Evolutionary conservation across 2,113 vertebrate species (phyloP).

Genomic region (Haemorhous mexicanus): DNA sequence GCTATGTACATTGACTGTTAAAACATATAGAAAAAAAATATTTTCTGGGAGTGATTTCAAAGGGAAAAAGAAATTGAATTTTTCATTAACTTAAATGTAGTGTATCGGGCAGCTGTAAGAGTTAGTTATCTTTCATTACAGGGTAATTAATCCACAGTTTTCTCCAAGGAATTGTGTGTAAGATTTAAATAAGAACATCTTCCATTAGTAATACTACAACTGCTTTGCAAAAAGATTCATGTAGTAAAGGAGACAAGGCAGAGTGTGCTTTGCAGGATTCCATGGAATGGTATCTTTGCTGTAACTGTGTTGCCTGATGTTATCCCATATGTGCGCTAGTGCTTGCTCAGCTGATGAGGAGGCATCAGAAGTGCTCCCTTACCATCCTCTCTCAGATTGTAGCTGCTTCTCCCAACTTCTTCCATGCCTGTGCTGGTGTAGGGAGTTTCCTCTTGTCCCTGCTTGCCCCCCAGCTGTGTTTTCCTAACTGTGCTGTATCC

Average conservation of each 20-base stretch:
- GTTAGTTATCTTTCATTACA: neutral
- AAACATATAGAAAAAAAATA: neutral
- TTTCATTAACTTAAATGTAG: neutral
- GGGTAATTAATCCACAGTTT: neutral
- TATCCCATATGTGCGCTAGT: fast-evolving
- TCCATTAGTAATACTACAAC: neutral
- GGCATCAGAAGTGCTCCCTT: neutral
- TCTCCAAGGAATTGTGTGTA: neutral
- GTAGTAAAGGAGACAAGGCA: neutral
- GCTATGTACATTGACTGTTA: neutral
- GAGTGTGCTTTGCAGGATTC: neutral
- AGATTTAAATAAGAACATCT: neutral
- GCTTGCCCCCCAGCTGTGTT: neutral
- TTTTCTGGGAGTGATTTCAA: neutral
- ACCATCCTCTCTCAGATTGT: neutral
- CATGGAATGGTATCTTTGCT: neutral
- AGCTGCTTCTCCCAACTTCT: neutral
- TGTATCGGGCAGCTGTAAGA: neutral
- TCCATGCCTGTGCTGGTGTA: neutral
- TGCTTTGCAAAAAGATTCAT: too few relatives aligned
- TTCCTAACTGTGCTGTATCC: neutral
- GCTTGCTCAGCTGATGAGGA: neutral
- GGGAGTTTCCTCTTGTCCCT: neutral
- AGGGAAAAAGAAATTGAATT: neutral
- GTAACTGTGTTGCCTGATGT: fast-evolving